phyloP scores from a whole-genome alignment of 2,113 vertebrate species.

The Equus przewalskii region DNA sequence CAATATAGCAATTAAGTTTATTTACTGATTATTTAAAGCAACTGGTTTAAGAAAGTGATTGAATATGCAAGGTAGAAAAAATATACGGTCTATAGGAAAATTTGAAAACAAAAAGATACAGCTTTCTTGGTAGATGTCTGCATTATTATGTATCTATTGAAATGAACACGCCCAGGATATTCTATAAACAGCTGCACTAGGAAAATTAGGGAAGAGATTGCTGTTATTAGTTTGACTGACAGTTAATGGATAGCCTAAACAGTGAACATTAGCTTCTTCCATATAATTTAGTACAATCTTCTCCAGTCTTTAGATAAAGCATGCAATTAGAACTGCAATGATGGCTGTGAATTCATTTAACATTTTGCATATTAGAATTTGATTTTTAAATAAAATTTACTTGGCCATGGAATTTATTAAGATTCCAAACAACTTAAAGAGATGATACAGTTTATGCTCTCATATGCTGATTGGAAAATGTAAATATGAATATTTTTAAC shows the following conservation, averaged over 20 bases:
- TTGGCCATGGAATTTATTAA: slow-evolving; percentile 73
- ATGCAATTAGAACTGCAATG: slow-evolving; percentile 88
- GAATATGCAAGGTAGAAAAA: slow-evolving; percentile 74
- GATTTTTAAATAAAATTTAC: slow-evolving; percentile 85
- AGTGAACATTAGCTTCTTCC: slow-evolving; percentile 87
- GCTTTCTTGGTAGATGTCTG: slow-evolving; percentile 85
- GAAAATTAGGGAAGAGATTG: slow-evolving; percentile 92
- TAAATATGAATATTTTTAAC: slow-evolving; percentile 68
- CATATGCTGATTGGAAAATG: slow-evolving; percentile 65
- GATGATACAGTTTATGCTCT: slow-evolving; percentile 75
- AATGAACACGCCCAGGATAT: slow-evolving; percentile 87
- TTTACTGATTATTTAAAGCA: slow-evolving; percentile 79
- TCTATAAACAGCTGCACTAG: slow-evolving; percentile 91
- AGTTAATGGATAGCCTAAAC: slow-evolving; percentile 91
- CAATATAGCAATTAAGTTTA: slow-evolving; percentile 67
- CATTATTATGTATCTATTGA: slow-evolving; percentile 86
- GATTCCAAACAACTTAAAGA: slow-evolving; percentile 72
- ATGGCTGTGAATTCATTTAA: slow-evolving; percentile 85
- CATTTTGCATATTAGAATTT: slow-evolving; percentile 86
- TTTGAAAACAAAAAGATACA: slow-evolving; percentile 82
- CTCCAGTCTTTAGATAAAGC: slow-evolving; percentile 87
- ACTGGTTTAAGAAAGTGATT: slow-evolving; percentile 77
- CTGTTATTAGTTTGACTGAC: slow-evolving; percentile 93
- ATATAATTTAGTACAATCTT: slow-evolving; percentile 90
- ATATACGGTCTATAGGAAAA: slow-evolving; percentile 73